Conservation (phyloP, 2,113 vertebrate species). For the Prietella phreatophila region DNA sequence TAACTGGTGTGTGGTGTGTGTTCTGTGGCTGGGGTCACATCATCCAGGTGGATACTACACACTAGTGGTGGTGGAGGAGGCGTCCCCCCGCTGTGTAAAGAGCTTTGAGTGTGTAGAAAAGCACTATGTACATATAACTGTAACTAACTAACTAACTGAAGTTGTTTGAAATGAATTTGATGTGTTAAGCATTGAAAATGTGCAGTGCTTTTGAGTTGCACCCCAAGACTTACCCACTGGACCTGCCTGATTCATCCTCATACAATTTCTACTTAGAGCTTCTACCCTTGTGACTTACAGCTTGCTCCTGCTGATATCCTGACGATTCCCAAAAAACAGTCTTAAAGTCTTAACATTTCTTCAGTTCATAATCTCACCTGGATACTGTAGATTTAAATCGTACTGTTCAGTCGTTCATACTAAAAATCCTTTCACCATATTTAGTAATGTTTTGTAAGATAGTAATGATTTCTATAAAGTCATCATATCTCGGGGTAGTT, state of each 20-base stretch:
- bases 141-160: not conserved
- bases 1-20: too few relatives aligned
- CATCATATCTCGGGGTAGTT: not conserved
- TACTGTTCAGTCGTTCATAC: not conserved
- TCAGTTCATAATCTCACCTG: not conserved
- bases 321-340: not conserved
- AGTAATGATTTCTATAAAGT: not conserved
- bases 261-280: not conserved
- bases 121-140: too few relatives aligned
- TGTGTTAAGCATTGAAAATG: not conserved
- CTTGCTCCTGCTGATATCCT: not conserved
- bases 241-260: not conserved
- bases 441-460: not conserved
- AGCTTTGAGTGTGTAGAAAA: too few relatives aligned
- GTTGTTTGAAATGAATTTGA: not conserved
- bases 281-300: not conserved
- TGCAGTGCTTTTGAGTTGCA: not conserved
- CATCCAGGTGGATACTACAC: too few relatives aligned
- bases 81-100: too few relatives aligned
- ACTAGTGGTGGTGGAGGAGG: too few relatives aligned
- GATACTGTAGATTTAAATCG: not conserved
- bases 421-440: not conserved
- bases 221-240: not conserved
- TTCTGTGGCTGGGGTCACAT: too few relatives aligned
- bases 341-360: not conserved